Percentiles rank a stretch among this genome's conserved stretches.
These are phyloP conservation scores for Mimas tiliae DNA, from an alignment of 2,888 invertebrate species.

Conservation along the genomic window DNA sequence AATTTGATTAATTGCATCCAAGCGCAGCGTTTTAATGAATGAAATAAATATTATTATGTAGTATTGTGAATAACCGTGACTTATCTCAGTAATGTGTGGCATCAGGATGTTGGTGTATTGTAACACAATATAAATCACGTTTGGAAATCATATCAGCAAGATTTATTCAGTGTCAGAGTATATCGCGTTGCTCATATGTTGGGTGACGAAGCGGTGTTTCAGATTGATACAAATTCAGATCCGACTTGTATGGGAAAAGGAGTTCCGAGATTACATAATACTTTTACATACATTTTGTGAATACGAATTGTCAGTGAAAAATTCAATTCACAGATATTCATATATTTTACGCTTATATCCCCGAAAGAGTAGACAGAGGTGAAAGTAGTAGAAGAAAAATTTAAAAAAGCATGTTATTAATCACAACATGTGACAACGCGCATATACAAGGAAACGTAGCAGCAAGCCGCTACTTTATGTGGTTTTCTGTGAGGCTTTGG, in stretches of 20 bases:
- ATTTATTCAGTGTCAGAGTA: conserved; percentile 21
- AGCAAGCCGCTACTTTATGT: too few relatives aligned
- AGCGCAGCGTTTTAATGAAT: background rate
- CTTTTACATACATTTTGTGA: background rate
- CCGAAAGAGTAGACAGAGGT: too few relatives aligned
- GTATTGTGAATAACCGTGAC: conserved; percentile 16
- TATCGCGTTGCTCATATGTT: background rate
- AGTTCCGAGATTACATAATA: background rate
- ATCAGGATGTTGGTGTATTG: conserved; percentile 37
- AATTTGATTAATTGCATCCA: conserved; percentile 1
- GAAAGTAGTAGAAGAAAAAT: too few relatives aligned
- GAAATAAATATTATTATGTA: background rate
- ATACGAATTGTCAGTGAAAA: background rate
- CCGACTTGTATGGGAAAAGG: background rate
- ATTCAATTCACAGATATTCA: too few relatives aligned
- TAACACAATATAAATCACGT: conserved; percentile 27
- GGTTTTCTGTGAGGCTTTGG: too few relatives aligned
- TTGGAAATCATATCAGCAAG: conserved; percentile 23
- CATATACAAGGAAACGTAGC: too few relatives aligned
- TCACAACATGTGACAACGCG: too few relatives aligned
- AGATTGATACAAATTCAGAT: background rate
- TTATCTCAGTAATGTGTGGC: conserved; percentile 37
- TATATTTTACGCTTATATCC: too few relatives aligned
- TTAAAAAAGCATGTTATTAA: too few relatives aligned
- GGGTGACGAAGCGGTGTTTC: conserved; percentile 7